These are phyloP conservation scores for Antidorcas marsupialis DNA, from an alignment of 2,113 vertebrate species.

Conservation along the genomic window DNA sequence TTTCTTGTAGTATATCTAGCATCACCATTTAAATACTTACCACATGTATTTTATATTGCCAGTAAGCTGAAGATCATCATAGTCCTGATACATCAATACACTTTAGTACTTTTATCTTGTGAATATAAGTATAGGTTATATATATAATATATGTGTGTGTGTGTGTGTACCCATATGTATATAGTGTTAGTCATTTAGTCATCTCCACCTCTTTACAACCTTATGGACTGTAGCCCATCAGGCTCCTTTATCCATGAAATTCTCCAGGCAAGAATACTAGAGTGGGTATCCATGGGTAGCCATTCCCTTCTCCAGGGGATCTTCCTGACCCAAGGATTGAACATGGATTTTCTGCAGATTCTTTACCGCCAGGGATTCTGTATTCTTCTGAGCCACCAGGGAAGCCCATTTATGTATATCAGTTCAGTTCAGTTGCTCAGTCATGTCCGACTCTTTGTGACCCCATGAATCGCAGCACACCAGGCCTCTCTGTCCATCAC, in stretches of 20 bases:
- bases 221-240: neutral
- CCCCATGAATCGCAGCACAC: accelerated
- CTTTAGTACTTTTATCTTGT: neutral
- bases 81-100: neutral
- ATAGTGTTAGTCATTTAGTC: neutral
- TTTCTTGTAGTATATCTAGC: neutral
- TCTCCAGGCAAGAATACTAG: neutral
- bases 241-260: neutral
- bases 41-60: neutral
- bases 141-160: neutral
- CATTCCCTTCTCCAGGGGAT: neutral
- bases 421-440: no score
- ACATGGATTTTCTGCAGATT: neutral
- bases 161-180: neutral
- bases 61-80: neutral
- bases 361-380: neutral
- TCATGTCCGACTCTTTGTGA: no score
- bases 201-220: neutral
- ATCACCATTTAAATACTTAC: neutral
- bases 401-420: neutral
- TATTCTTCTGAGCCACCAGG: neutral
- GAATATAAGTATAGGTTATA: neutral
- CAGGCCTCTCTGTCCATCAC: no score
- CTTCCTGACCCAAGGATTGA: neutral
- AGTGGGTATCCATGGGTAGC: neutral